Base-by-base conservation (phyloP, 2,797 vertebrate species). In the Xyrichtys novacula region DNA sequence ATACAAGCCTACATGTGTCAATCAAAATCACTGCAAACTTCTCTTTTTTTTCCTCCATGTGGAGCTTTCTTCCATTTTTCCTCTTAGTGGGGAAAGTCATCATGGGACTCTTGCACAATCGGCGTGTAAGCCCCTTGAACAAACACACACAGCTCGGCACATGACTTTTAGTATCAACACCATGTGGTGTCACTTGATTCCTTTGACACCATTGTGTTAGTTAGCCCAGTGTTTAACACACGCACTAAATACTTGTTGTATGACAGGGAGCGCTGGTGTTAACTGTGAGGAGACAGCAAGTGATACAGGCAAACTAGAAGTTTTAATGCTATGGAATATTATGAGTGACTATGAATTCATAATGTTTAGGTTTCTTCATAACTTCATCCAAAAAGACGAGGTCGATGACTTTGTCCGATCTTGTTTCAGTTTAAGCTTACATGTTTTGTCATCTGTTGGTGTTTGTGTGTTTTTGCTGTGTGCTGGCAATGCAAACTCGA, bases 111-210 rank as follows among this genome's bases (percentile, higher is more conserved):
- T 85, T 88, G 70, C 81, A 74, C 72, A 88, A 84, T 64, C 29
- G 61, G 52, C 48, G 48, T 46, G 42, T 74, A 43, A 80, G 59
- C 71, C 55, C 58, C 80, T 64, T 53, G 71, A 78, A 78, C 65
- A 84, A 87, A 90, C 83, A 87, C 61, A 71, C 49, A 61, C 49
- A 47, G 46, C 47, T 70, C 40, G 26, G 61, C 78, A 85, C 88
- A 79, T 85, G 83, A 89, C 85, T 81, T 82, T 57, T 38, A 64
- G 73, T 66, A 68, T 82, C 67, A 85, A 79, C 81, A 73, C 66
- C 70, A 56, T 50, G 61, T 29, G 44, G 48, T 50, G 76, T 83
- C 76, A 67, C 78, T 63, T 82, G 73, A 77, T 79, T 77, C 63
- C 59, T 65, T 76, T 71, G 62, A 82, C 80, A 80, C 66, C 11